Base-by-base conservation (phyloP, 2,888 invertebrate genomes). In the Philonicus albiceps region DNA sequence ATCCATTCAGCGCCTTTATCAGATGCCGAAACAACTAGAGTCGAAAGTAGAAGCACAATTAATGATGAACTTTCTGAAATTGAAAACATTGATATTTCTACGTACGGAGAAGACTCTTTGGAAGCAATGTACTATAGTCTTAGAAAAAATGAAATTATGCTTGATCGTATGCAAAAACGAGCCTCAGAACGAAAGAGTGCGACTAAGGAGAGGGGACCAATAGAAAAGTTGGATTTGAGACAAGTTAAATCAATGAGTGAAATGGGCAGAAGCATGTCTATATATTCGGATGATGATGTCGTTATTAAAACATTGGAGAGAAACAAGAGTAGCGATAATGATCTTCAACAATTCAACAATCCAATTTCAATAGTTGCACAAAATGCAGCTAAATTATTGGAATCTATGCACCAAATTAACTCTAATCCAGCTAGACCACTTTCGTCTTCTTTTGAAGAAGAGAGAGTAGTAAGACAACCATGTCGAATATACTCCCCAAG, bases 101-200 rank as follows among this genome's bases (percentile, higher is more conserved):
- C 88, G 0, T 88, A 88, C n/a, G 88, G 87, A 8, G 87, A 89
- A 22, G 89, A 91, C 78, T 88, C 89, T 6, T 86, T 90, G 3
- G 89, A 90, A 37, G 89, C 89, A 22, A 89, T 90, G 75, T 89
- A 90, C 0, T 89, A 89, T 0, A 91, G 91, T 49, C 84, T 91
- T 30, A 89, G 88, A 6, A 90, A 90, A 86, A 88, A 91, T 30
- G 91, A 91, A 53, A 88, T 89, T 22, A 87, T 89, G 2, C 89
- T 91, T 75, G 90, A 90, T 76, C 90, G 90, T 87, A 90, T 91
- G 90, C 89, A 90, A 16, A 88, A 90, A 3, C 88, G 89, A 16
- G 89, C 90, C 0, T 90, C 89, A 0, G 90, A 90, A 53, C 88
- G 89, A 0, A 88, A 87, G 19, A 74, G 86, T 72, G 86, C 83